Percentiles rank a stretch among this genome's conserved stretches.
phyloP scores from a whole-genome alignment of 2,797 vertebrate species.

The Avahi laniger region DNA sequence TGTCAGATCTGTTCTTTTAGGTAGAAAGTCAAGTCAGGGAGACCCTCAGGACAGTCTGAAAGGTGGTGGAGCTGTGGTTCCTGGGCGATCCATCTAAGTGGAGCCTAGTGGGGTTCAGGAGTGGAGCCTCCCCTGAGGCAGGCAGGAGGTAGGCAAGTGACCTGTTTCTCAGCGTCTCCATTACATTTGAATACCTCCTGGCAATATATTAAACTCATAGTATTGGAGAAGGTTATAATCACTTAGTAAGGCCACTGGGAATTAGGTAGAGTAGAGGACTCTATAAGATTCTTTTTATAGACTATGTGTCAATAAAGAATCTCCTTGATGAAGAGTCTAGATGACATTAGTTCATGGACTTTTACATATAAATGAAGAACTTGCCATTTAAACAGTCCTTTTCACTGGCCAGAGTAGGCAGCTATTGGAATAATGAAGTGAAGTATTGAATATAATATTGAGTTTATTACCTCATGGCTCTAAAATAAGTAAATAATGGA shows the following conservation, averaged over 20 bases:
- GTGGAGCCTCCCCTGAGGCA: background rate
- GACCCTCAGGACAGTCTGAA: background rate
- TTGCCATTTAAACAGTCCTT: slow-evolving; percentile 42
- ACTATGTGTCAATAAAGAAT: background rate
- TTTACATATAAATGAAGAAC: slow-evolving; percentile 41
- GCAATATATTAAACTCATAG: slow-evolving; percentile 1
- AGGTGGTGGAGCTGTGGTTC: background rate
- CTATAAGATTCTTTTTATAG: slow-evolving; percentile 53
- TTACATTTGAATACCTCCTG: background rate
- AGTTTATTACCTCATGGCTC: slow-evolving; percentile 34
- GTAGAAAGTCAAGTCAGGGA: background rate
- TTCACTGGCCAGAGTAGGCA: slow-evolving; percentile 2
- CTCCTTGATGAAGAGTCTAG: slow-evolving; percentile 39
- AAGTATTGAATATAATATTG: background rate
- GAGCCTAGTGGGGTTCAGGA: background rate
- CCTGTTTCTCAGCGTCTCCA: background rate
- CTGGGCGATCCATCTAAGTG: background rate
- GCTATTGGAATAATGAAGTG: slow-evolving; percentile 30
- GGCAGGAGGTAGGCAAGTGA: background rate
- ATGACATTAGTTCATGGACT: slow-evolving; percentile 54
- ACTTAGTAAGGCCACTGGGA: slow-evolving; percentile 29
- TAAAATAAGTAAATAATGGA: slow-evolving; percentile 52
- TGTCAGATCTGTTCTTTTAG: background rate
- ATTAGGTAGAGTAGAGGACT: background rate
- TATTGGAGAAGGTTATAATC: slow-evolving; percentile 36